A percentile compares a stretch with the other conserved stretches of the same genome.
Evolutionary conservation across 2,888 invertebrate species (phyloP).

Genomic region (Gibbula magus): DNA sequence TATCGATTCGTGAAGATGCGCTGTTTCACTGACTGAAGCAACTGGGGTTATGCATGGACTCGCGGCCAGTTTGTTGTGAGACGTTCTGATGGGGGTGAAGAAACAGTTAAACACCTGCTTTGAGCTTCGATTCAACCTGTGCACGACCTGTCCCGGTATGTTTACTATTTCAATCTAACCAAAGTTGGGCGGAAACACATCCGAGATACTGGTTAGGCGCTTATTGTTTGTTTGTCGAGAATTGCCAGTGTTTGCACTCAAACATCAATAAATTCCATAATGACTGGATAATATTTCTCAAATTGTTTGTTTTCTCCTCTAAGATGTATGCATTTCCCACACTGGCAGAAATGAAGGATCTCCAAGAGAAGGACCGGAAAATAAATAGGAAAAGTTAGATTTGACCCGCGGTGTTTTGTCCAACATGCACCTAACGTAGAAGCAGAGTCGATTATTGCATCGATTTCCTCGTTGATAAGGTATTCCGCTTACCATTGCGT

Average conservation of each 20-base stretch:
- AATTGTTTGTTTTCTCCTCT: slow-evolving; percentile 18
- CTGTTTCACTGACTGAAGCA: no score
- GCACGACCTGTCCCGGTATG: not conserved
- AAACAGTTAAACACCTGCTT: no score
- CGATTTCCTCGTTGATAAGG: not conserved
- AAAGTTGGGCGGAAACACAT: not conserved
- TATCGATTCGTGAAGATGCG: no score
- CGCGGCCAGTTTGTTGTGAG: no score
- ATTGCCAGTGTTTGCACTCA: slow-evolving; percentile 20
- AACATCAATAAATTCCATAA: slow-evolving; percentile 24
- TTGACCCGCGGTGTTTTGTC: slow-evolving; percentile 3
- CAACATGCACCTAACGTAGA: slow-evolving; percentile 5
- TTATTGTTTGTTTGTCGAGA: slow-evolving; percentile 18
- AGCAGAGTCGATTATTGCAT: slow-evolving; percentile 7
- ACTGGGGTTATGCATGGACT: no score
- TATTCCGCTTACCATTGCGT: slow-evolving; percentile 8
- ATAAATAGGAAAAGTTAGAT: not conserved
- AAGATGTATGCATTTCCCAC: slow-evolving; percentile 20
- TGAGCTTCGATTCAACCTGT: not conserved
- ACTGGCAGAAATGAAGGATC: not conserved
- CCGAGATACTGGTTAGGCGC: not conserved
- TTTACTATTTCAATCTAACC: slow-evolving; percentile 11
- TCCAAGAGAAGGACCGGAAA: not conserved
- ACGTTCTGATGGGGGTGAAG: no score
- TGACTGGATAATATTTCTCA: slow-evolving; percentile 21